Percentiles rank a stretch among this genome's conserved stretches.
Conservation (phyloP, 2,888 invertebrate species). For the Adela reaumurella region DNA sequence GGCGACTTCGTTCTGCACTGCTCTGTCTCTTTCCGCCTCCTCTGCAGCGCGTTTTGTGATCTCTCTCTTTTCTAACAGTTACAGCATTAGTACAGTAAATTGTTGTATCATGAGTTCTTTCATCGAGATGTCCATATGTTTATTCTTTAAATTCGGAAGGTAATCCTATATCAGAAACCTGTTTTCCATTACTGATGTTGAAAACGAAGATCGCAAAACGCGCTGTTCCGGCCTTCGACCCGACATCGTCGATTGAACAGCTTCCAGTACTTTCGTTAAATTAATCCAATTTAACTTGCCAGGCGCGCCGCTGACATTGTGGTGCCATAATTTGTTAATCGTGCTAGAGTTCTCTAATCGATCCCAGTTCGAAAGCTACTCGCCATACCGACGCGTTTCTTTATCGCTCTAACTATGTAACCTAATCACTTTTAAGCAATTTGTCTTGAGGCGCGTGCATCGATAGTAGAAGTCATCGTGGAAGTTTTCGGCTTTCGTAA, state of each 20-base stretch:
- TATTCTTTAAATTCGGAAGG: no score
- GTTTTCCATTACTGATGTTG: neutral
- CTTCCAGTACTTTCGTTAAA: neutral
- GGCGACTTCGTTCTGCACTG: neutral
- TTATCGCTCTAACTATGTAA: conserved; percentile 15
- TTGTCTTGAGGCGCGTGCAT: conserved; percentile 17
- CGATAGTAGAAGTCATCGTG: no score
- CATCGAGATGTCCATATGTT: no score
- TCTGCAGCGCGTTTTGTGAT: neutral
- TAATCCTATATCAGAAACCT: no score
- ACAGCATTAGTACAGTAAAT: neutral
- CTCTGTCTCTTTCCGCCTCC: neutral
- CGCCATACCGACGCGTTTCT: conserved; percentile 29
- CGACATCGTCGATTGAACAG: conserved; percentile 33
- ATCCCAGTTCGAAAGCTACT: neutral
- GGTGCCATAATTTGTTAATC: neutral
- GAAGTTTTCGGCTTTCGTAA: no score
- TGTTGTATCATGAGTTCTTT: neutral
- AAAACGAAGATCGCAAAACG: neutral
- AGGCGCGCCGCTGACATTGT: no score
- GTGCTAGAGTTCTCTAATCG: neutral
- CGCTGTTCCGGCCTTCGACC: neutral
- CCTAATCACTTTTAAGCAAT: conserved; percentile 47
- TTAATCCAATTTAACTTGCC: neutral
- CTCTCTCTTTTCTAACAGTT: neutral